Base-by-base conservation (phyloP, 2,113 vertebrate species). In the Oxygymnocypris stewartii region DNA sequence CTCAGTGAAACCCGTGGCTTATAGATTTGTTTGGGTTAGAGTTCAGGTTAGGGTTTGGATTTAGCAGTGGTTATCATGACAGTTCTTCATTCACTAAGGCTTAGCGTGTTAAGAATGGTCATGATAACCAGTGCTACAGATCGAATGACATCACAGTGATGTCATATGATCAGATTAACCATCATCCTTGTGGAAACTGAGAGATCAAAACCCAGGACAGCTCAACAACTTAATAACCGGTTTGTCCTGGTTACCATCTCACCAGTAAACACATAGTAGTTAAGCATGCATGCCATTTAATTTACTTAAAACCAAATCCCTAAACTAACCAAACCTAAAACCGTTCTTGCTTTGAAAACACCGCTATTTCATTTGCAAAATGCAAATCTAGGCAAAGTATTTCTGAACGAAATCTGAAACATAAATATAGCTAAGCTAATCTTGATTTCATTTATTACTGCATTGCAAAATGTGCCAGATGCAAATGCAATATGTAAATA, bases 91-190 rank as follows among this genome's bases (percentile, higher is more conserved):
- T 20, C 16, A 54, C 16, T 18, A 54, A 54, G 51, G 16, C 16
- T 54, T 2, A 54, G 51, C 2, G 67, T 20, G 4, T 71, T 31
- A 71, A 18, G 67, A 71, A 37, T 4, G 37, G 16, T 71, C 16
- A 20, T 35, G 37, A 71, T 71, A 18, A 71, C 67, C 67, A 37
- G 16, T 6, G 16, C 16, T 54, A n/a, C n/a, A n/a, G n/a, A n/a
- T n/a, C n/a, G n/a, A n/a, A n/a, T n/a, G n/a, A n/a, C 35, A 54
- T 83, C 25, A 16, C 20, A 42, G 23, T 76, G 83, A 77, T 47
- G 83, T 31, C 35, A 85, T 9, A 31, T 35, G 25, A 78, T 86
- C 23, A 10, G 77, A 80, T 59, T 71, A 86, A 9, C 40, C 40
- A 75, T 47, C 73, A 12, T 75, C 73, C 73, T 75, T 75, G 73